Conservation (phyloP, 2,113 vertebrate species). For the Ginglymostoma cirratum region DNA sequence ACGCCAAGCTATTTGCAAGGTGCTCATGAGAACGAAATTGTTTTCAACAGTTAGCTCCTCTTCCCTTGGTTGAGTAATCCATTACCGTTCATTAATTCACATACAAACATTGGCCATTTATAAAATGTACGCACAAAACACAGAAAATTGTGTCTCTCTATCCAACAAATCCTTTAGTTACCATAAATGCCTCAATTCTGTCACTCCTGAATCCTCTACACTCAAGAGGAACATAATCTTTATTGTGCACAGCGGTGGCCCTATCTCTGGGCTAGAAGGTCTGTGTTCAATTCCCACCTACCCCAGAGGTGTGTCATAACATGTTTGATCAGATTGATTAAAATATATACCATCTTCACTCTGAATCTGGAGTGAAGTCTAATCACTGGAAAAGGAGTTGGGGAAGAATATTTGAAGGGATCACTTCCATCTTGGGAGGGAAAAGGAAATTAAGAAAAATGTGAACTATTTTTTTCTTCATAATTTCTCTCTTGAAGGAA, state of each 20-base stretch:
- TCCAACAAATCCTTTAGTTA: background rate
- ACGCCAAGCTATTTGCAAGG: background rate
- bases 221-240: background rate
- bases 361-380: background rate
- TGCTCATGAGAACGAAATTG: background rate
- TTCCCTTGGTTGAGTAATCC: background rate
- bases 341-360: no score
- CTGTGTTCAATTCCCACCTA: no score
- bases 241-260: background rate
- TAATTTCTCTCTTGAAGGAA: background rate
- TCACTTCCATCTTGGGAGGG: background rate
- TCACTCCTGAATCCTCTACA: background rate
- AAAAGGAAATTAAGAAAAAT: background rate
- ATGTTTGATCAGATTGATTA: no score
- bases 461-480: background rate
- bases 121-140: background rate
- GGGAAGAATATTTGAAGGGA: background rate
- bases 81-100: background rate
- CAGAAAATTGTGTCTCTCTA: background rate
- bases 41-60: background rate
- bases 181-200: background rate
- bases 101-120: background rate
- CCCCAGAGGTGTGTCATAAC: no score
- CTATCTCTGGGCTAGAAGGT: no score
- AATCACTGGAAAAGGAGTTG: background rate